Base-by-base conservation (phyloP, 1,140 invertebrate species). In the Ganaspis sp. region DNA sequence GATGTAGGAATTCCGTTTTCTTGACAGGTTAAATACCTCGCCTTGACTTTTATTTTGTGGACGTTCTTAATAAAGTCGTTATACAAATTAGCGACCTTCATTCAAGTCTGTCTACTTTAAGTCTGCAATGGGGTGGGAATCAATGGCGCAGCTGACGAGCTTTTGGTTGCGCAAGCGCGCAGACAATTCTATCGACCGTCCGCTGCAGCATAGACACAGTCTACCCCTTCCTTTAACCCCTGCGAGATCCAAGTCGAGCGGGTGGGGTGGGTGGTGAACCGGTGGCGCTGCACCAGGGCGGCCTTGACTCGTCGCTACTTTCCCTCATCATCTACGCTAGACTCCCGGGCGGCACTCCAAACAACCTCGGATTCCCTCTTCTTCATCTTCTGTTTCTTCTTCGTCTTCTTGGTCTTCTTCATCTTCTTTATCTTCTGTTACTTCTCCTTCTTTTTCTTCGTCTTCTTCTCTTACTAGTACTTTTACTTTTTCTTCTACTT, bases 131-230 rank as follows among this genome's bases (percentile, higher is more conserved):
- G 76, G 76, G 82, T 78, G 80, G 80, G 85, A 86, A 87, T 88
- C 87, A 85, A 89, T 90, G 89, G 85, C 89, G 90, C 90, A 91
- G 90, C 90, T 91, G 90, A 90, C 88, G 84, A 82, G 78, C 26
- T 12, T 82, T 76, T 74, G 72, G 80, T 76, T 84, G 88, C 89
- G 89, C 89, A 85, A 86, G 87, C 85, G 87, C 88, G 86, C 89
- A 90, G 89, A 89, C 89, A 80, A 88, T 88, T 88, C 86, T 90
- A 89, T 90, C 89, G 89, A 90, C 87, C 88, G 87, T 84, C 80
- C 76, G 81, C 82, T 88, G 86, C 85, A 87, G 87, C 83, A 87
- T 86, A 90, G 87, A 88, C 89, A 87, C 85, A 79, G 86, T 79
- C 87, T 90, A 89, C 89, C 87, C 87, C 87, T 87, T 87, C 86